Percentiles rank a stretch among this genome's conserved stretches.
Evolutionary conservation across 2,888 invertebrate species (phyloP).

Genomic region (Tenthredo notha): DNA sequence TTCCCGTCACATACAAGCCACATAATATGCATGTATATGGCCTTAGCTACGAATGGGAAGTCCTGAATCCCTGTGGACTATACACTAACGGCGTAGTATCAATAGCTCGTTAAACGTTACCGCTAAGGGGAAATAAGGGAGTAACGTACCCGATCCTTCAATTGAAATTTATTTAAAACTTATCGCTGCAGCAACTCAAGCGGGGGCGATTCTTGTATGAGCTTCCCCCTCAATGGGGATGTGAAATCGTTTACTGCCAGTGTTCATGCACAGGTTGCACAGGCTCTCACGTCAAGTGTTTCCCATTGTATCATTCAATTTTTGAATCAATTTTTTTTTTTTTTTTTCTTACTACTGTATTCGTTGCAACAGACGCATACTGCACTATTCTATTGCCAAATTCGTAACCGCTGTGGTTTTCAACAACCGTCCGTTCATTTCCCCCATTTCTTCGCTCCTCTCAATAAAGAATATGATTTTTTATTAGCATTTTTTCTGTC

Average conservation of each 20-base stretch:
- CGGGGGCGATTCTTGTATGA: slow-evolving; percentile 39
- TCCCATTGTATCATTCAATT: slow-evolving; percentile 66
- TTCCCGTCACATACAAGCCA: slow-evolving; percentile 23
- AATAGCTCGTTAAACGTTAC: slow-evolving; percentile 76
- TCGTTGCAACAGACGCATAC: not conserved
- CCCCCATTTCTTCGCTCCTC: not conserved
- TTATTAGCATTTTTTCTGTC: not conserved
- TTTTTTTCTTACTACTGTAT: not conserved
- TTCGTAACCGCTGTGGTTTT: not conserved
- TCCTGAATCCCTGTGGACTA: slow-evolving; percentile 53
- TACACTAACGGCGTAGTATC: slow-evolving; percentile 67
- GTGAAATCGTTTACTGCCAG: slow-evolving; percentile 48
- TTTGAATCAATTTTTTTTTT: slow-evolving; percentile 26
- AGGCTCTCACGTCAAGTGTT: slow-evolving; percentile 71
- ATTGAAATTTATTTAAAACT: slow-evolving; percentile 77
- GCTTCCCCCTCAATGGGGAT: slow-evolving; percentile 1
- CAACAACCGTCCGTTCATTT: not conserved
- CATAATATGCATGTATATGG: not conserved
- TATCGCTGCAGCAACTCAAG: slow-evolving; percentile 56
- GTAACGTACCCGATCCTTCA: slow-evolving; percentile 62
- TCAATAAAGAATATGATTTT: not conserved
- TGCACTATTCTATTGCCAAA: not conserved
- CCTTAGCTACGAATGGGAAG: slow-evolving; percentile 54
- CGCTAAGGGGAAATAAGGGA: slow-evolving; percentile 60
- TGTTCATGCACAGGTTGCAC: slow-evolving; percentile 69